Percentiles rank a stretch among this genome's conserved stretches.
Conservation (phyloP, 1,140 invertebrate genomes). For the Sycobia sp. region DNA sequence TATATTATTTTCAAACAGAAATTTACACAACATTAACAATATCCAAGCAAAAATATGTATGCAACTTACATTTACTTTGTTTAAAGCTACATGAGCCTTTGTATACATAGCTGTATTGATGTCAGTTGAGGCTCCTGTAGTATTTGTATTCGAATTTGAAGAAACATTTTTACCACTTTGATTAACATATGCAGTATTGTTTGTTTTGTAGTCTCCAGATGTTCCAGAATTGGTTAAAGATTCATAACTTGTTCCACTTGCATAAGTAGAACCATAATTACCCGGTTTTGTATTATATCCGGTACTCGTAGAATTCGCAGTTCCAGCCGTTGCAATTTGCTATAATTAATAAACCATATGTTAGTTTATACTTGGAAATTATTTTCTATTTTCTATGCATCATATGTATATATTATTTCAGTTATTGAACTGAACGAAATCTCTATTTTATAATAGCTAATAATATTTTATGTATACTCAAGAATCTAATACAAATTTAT, state of each 20-base stretch:
- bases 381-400: no score
- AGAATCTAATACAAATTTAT: no score
- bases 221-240: constrained; percentile 63
- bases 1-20: background rate
- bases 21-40: no score
- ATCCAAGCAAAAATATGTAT: no score
- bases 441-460: no score
- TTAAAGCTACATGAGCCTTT: constrained; percentile 74
- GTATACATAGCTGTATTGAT: constrained; percentile 72
- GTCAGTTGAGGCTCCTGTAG: constrained; percentile 67
- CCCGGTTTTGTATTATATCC: constrained; percentile 71
- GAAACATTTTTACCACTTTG: constrained; percentile 62
- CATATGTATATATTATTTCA: no score
- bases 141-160: constrained; percentile 57
- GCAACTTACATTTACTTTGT: constrained; percentile 74
- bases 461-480: no score
- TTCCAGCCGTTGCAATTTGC: constrained; percentile 70
- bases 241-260: constrained; percentile 70
- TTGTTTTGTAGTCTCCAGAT: constrained; percentile 57
- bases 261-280: constrained; percentile 69
- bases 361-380: no score
- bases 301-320: constrained; percentile 66
- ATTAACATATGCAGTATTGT: constrained; percentile 52
- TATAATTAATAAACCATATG: constrained; percentile 47
- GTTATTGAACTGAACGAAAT: no score